These are phyloP conservation scores for Cuculus canorus DNA, from an alignment of 2,797 vertebrate species.

Conservation along the genomic window DNA sequence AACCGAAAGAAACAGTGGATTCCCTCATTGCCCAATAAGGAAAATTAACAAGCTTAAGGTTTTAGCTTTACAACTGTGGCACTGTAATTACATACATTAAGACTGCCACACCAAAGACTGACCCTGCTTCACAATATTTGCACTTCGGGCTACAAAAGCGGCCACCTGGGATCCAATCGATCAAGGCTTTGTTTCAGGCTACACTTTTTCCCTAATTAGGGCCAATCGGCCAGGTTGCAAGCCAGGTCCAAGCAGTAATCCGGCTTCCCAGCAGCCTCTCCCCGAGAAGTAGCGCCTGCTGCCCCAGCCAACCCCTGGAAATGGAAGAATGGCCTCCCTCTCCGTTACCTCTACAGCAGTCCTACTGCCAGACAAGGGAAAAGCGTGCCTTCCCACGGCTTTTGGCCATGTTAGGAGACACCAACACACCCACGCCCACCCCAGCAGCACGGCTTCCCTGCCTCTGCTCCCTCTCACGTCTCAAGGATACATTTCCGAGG, in stretches of 20 bases:
- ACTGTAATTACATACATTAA: background rate
- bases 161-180: background rate
- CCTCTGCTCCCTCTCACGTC: background rate
- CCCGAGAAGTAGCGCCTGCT: background rate
- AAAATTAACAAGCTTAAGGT: background rate
- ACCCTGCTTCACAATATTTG: background rate
- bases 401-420: background rate
- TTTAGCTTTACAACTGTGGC: background rate
- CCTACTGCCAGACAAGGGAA: background rate
- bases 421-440: background rate
- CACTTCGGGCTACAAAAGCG: background rate
- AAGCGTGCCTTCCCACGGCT: background rate
- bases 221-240: background rate
- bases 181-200: background rate
- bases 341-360: background rate
- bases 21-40: background rate
- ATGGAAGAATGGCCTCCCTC: background rate
- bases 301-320: background rate
- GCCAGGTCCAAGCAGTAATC: background rate
- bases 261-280: background rate
- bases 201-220: background rate
- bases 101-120: background rate
- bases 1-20: background rate
- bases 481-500: constrained; percentile 90
- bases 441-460: background rate